A percentile compares a stretch with the other conserved stretches of the same genome.
phyloP scores from a whole-genome alignment of 2,797 vertebrate genomes.

The Hippocampus kuda region DNA sequence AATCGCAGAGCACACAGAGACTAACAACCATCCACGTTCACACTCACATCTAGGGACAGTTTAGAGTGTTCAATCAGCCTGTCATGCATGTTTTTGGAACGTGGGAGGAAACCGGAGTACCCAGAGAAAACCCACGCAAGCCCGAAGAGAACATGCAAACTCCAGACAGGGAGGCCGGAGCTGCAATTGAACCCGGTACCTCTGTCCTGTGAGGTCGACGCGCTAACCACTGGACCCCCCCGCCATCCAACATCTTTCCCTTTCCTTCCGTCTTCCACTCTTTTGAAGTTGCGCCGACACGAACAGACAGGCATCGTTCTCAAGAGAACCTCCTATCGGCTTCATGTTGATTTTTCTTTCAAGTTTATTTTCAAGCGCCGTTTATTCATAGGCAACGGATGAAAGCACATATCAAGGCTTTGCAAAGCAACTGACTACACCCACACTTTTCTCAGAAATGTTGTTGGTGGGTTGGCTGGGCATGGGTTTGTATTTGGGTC shows the following conservation, averaged over 20 bases:
- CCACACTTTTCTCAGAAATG: slow-evolving; percentile 58
- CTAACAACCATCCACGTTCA: too few species aligned
- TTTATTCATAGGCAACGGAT: slow-evolving; percentile 62
- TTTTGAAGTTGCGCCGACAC: slow-evolving; percentile 71
- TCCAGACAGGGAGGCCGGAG: too few species aligned
- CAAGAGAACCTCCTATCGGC: slow-evolving; percentile 55
- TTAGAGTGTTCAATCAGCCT: too few species aligned
- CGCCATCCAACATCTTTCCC: slow-evolving; percentile 31
- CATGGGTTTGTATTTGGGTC: slow-evolving; percentile 23
- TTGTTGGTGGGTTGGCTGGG: slow-evolving; percentile 45
- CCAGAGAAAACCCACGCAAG: too few species aligned
- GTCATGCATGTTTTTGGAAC: too few species aligned
- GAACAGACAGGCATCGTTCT: slow-evolving; percentile 54
- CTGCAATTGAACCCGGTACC: too few species aligned
- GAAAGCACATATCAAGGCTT: slow-evolving; percentile 59
- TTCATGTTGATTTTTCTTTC: slow-evolving; percentile 65
- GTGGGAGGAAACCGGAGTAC: too few species aligned
- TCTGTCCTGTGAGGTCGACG: too few species aligned
- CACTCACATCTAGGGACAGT: too few species aligned
- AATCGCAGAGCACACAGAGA: too few species aligned
- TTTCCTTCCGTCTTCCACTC: slow-evolving; percentile 38
- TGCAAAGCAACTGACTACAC: slow-evolving; percentile 57
- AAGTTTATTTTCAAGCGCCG: slow-evolving; percentile 62
- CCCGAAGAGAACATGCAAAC: too few species aligned
- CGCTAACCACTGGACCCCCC: too few species aligned